phyloP scores from a whole-genome alignment of 2,888 invertebrate genomes.

The Augochlorella aurata region DNA sequence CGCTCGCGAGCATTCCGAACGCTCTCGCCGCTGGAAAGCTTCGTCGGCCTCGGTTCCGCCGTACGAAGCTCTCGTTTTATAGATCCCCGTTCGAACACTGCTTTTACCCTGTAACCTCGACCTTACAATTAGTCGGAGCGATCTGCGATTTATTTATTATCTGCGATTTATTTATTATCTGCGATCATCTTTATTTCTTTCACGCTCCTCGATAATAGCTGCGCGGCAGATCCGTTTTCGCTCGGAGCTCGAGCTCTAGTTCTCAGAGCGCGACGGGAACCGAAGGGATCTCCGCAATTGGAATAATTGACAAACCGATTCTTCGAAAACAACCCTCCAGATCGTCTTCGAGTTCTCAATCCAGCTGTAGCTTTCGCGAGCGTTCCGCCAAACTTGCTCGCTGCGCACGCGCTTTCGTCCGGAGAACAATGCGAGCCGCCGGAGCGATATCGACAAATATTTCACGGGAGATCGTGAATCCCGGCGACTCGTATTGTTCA shows the following conservation, averaged over 20 bases:
- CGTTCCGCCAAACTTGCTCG: neutral
- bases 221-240: too few species aligned
- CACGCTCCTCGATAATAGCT: too few species aligned
- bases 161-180: too few species aligned
- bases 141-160: too few species aligned
- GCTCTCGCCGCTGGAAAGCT: neutral
- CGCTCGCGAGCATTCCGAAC: neutral
- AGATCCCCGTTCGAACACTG: neutral
- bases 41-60: neutral
- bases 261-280: too few species aligned
- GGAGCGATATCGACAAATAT: slow-evolving; percentile 49
- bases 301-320: too few species aligned
- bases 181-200: too few species aligned
- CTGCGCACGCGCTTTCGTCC: neutral
- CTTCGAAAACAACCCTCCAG: too few species aligned
- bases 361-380: neutral
- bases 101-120: too few species aligned
- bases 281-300: too few species aligned
- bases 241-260: too few species aligned
- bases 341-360: neutral
- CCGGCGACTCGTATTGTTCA: slow-evolving; percentile 52
- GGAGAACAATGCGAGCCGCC: slow-evolving; percentile 42
- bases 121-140: too few species aligned
- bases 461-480: slow-evolving; percentile 47
- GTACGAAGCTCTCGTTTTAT: neutral